Evolutionary conservation across 1,140 invertebrate species (phyloP).

Genomic region (Penaeus vannamei): DNA sequence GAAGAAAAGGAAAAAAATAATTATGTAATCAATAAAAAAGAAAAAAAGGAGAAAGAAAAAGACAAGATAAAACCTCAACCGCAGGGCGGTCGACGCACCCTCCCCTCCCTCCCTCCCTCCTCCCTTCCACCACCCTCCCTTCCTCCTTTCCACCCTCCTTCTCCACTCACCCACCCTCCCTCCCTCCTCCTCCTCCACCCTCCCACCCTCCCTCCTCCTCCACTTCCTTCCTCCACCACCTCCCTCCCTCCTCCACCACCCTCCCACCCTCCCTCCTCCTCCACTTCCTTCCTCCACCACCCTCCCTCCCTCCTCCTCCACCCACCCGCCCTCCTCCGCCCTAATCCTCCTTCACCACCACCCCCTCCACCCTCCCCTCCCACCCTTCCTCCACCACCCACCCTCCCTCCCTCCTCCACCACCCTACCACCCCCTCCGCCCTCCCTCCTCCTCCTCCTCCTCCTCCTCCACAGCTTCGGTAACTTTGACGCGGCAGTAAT

Average conservation of each 20-base stretch:
- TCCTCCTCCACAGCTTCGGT: neutral
- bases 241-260: neutral
- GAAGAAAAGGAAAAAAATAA: too few species aligned
- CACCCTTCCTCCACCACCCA: neutral
- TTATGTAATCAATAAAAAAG: too few species aligned
- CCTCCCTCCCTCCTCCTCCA: neutral
- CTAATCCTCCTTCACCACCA: too few species aligned
- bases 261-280: neutral
- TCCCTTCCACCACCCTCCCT: neutral
- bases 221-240: neutral
- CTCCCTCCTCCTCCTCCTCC: neutral
- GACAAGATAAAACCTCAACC: too few species aligned
- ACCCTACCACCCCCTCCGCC: neutral
- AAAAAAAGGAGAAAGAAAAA: too few species aligned
- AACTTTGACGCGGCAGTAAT: slow-evolving; percentile 15
- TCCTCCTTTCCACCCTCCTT: neutral
- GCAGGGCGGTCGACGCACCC: too few species aligned
- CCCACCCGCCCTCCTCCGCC: too few species aligned
- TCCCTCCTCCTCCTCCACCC: neutral
- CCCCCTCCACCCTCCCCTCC: neutral
- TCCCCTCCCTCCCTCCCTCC: too few species aligned
- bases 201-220: neutral
- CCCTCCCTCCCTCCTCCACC: neutral
- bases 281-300: neutral
- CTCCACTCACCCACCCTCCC: neutral